Evolutionary conservation across 1,140 invertebrate species (phyloP).

Genomic region (Hypsibius dujardini): DNA sequence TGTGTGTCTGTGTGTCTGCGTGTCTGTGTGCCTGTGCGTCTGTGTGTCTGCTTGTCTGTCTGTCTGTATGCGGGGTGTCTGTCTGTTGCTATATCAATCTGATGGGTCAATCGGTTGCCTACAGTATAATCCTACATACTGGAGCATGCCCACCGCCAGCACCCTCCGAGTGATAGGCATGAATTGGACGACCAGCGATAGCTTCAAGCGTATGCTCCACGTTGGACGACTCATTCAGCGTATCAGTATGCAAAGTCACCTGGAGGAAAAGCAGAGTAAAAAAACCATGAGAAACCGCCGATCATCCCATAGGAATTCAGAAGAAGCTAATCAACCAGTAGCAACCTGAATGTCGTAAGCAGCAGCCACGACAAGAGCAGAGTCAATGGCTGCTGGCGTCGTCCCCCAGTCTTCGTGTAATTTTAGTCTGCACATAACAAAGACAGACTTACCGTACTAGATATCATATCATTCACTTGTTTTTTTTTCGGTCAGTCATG

Average conservation of each 20-base stretch:
- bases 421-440: slow-evolving; percentile 27
- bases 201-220: slow-evolving; percentile 31
- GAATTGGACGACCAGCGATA: slow-evolving; percentile 30
- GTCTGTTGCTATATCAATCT: no score
- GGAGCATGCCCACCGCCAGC: slow-evolving; percentile 33
- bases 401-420: slow-evolving; percentile 34
- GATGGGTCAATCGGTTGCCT: neutral
- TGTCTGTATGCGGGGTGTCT: no score
- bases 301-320: no score
- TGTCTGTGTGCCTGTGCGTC: no score
- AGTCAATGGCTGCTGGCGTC: slow-evolving; percentile 33
- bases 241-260: slow-evolving; percentile 34
- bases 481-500: no score
- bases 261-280: slow-evolving; percentile 21
- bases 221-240: slow-evolving; percentile 32
- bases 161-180: slow-evolving; percentile 34
- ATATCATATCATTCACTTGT: neutral
- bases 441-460: neutral
- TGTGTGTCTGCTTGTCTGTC: no score
- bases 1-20: no score
- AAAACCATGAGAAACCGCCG: no score
- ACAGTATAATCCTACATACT: slow-evolving; percentile 15
- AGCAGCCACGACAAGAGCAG: slow-evolving; percentile 31
- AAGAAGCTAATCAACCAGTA: neutral
- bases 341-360: slow-evolving; percentile 32